Base-by-base conservation (phyloP, 2,113 vertebrate genomes). In the Capra hircus region DNA sequence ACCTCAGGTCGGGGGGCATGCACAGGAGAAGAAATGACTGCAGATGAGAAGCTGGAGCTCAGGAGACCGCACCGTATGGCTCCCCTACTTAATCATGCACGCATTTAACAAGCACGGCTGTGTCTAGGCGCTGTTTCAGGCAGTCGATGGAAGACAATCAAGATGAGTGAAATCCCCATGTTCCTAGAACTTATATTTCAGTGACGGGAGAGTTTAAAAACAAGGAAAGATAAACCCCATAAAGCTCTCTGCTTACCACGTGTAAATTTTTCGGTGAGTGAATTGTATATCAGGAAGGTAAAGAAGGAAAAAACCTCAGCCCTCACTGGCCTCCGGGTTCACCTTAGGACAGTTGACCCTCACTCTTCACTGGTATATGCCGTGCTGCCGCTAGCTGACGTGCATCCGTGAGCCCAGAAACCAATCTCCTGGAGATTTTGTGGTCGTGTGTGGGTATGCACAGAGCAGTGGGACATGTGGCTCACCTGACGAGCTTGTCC, bases 401-500 rank as follows among this genome's bases (percentile, higher is more conserved):
- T 36, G 16, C 59, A 9, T 48, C 13, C 40, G 55, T 78, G 53
- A 52, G 17, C 53, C 53, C 19, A 3, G 16, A 62, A 21, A 53
- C 83, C 83, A 1, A 16, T 14, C 36, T 36, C 52, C 23, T 3
- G 7, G 77, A 43, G 40, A 27, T 74, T 23, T 27, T 10, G 10
- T 10, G 25, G 55, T 60, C 40, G 1, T 15, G 53, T 57, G 11
- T 57, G 48, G 33, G 12, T 16, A 1, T 8, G 4, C 36, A 33
- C 57, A 71, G 36, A 23, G 36, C 21, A 2, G 12, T 25, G 78
- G 4, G 71, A 60, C 10, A 10, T 48, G 27, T n/a, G 7, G 33
- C 45, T 48, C 8, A 5, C 23, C 77, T 2, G 2, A 23, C 6
- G 3, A 6, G 14, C 57, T 17, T 7, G 2, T 45, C 45, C 23